phyloP scores from a whole-genome alignment of 2,797 vertebrate genomes.

The Pangasius macronema region DNA sequence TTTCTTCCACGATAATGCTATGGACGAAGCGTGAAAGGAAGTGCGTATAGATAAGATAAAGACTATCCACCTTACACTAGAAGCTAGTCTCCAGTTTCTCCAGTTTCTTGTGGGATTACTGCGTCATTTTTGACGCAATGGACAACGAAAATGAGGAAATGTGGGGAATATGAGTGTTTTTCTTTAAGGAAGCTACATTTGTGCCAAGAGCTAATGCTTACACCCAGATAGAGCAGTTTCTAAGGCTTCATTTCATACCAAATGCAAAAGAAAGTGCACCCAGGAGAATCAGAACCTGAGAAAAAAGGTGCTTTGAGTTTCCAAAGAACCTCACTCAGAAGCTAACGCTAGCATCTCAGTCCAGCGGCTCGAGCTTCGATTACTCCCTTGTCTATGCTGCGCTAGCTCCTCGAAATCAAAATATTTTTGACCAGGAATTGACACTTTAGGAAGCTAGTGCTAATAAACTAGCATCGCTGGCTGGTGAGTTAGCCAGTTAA shows the following conservation, averaged over 20 bases:
- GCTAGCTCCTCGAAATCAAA: neutral
- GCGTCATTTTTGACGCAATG: no score
- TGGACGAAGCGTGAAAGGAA: conserved; percentile 3
- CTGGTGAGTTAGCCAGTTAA: neutral
- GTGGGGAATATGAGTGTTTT: neutral
- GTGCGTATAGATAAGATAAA: neutral
- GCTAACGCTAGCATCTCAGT: conserved; percentile 2
- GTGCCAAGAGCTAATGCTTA: neutral
- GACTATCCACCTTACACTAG: neutral
- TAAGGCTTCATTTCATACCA: neutral
- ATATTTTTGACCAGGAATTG: neutral
- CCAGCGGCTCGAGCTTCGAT: neutral
- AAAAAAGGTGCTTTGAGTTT: neutral
- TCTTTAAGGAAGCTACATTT: neutral
- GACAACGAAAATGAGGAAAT: neutral
- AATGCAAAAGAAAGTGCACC: neutral
- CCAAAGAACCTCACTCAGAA: neutral
- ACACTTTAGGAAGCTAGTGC: neutral
- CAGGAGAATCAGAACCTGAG: neutral
- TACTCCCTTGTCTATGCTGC: neutral
- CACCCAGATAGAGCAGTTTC: neutral
- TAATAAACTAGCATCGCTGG: neutral
- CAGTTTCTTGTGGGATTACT: neutral
- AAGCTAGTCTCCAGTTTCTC: neutral
- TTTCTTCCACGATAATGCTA: neutral